A percentile compares a stretch with the other conserved stretches of the same genome.
Evolutionary conservation across 1,140 invertebrate genomes (phyloP).

Genomic region (Solenopsis fugax): DNA sequence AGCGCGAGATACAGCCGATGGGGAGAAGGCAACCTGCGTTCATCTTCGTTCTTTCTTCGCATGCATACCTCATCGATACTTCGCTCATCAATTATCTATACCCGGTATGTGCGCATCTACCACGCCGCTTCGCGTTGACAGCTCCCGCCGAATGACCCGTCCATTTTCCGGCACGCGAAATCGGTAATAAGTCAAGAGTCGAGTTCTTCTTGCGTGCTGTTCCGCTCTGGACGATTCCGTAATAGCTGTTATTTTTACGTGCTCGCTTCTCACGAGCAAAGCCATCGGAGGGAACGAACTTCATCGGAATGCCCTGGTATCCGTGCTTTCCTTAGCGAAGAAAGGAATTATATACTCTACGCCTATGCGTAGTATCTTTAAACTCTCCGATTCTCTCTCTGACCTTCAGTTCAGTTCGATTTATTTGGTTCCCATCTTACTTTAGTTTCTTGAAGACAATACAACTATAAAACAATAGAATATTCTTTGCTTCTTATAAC

Average conservation of each 20-base stretch:
- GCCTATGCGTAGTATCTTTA: background rate
- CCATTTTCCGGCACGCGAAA: conserved; percentile 42
- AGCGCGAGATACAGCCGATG: background rate
- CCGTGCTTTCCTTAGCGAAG: background rate
- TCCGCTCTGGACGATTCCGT: conserved; percentile 32
- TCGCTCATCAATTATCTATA: conserved; percentile 43
- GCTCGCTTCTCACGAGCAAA: conserved; percentile 31
- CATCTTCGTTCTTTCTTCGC: background rate
- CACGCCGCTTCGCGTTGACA: conserved; percentile 26
- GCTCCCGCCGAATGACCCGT: conserved; percentile 25
- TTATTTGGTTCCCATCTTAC: too few relatives aligned
- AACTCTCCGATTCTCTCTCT: background rate
- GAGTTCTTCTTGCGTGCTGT: conserved; percentile 25
- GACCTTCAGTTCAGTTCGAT: background rate
- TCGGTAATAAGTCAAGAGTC: conserved; percentile 8
- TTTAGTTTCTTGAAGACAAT: too few relatives aligned
- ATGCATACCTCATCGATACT: background rate
- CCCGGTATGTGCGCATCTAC: background rate
- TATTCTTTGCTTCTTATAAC: too few relatives aligned
- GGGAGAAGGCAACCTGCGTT: background rate
- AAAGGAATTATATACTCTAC: too few relatives aligned
- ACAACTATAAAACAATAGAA: too few relatives aligned
- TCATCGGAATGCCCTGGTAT: background rate
- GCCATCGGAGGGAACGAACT: conserved; percentile 20
- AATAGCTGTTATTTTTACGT: conserved; percentile 46